A percentile compares a stretch with the other conserved stretches of the same genome.
phyloP scores from a whole-genome alignment of 2,113 vertebrate genomes.

The Eulacestoma nigropectus region DNA sequence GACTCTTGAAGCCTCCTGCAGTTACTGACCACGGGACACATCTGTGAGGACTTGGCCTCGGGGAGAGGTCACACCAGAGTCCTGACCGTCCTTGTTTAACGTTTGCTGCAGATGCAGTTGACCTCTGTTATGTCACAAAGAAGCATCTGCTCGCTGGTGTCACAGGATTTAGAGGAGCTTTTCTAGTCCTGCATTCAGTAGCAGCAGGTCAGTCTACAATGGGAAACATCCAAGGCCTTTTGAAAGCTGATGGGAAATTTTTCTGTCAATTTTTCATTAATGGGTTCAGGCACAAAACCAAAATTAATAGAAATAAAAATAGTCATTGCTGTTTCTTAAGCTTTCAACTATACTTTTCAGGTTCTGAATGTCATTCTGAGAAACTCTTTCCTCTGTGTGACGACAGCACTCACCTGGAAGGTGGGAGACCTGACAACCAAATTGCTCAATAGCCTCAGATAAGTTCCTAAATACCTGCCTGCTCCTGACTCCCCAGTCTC shows the following conservation, averaged over 20 bases:
- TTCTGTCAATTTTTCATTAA: background rate
- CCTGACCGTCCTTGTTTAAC: background rate
- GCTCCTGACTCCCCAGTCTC: background rate
- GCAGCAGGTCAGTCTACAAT: background rate
- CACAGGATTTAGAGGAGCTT: background rate
- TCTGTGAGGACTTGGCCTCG: background rate
- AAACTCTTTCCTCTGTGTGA: background rate
- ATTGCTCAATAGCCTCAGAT: background rate
- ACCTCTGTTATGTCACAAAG: accelerated
- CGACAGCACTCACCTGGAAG: background rate
- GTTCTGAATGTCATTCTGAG: background rate
- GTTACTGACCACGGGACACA: background rate
- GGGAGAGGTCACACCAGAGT: background rate
- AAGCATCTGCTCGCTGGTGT: background rate
- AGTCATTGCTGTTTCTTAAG: background rate
- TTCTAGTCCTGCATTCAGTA: background rate
- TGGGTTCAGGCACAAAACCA: background rate
- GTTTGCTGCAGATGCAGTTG: background rate
- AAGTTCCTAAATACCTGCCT: background rate
- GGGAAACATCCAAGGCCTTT: background rate
- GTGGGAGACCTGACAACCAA: background rate
- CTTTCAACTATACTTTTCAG: background rate
- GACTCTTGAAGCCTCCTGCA: background rate
- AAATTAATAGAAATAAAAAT: background rate
- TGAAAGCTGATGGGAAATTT: background rate